Evolutionary conservation across 2,797 vertebrate genomes (phyloP).

Genomic region (Takifugu rubripes): DNA sequence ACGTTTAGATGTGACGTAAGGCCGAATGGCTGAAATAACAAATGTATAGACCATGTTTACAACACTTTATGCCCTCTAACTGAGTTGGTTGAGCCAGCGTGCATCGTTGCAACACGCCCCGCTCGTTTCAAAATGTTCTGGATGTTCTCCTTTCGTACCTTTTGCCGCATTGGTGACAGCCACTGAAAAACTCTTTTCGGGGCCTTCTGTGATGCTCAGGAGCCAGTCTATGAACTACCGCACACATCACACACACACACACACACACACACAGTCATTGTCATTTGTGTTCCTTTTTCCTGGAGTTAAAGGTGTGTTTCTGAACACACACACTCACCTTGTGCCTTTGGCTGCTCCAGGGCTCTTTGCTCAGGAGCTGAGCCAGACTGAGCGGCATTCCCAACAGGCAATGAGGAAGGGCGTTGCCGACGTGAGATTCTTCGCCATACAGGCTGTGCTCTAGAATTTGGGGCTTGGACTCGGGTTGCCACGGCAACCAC

Average conservation of each 20-base stretch:
- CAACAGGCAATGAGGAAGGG: constrained; percentile 74
- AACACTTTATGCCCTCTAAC: no score
- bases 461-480: constrained; percentile 14
- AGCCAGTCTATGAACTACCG: constrained; percentile 93
- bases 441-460: constrained; percentile 68
- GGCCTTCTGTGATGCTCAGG: constrained; percentile 81
- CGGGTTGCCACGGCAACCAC: constrained; percentile 81
- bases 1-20: no score
- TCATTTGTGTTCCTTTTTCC: no score
- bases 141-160: constrained; percentile 32
- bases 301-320: no score
- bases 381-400: constrained; percentile 81
- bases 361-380: constrained; percentile 85
- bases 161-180: constrained; percentile 55
- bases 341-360: constrained; percentile 85
- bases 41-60: no score
- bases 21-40: no score
- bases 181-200: constrained; percentile 75
- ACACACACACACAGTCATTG: not conserved
- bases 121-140: no score
- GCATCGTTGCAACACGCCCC: no score
- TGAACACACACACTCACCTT: constrained; percentile 75
- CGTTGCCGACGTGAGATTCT: constrained; percentile 53
- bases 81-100: no score
- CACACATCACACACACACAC: constrained; percentile 1